phyloP scores from a whole-genome alignment of 2,113 vertebrate genomes.

The Asarcornis scutulata region DNA sequence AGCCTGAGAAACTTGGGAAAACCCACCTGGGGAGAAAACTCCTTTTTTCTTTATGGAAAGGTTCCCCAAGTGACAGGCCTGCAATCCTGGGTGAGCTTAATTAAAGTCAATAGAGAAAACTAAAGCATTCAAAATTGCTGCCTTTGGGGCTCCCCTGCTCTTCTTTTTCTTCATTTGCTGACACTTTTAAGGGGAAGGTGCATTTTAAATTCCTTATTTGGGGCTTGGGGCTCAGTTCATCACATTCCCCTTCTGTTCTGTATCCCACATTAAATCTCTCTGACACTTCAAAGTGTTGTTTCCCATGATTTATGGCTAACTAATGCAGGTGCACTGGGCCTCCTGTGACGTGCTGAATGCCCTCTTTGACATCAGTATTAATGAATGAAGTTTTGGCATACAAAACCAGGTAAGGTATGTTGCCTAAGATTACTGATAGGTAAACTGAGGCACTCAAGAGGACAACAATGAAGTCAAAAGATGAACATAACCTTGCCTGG shows the following conservation, averaged over 20 bases:
- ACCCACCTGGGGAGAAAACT: conserved; percentile 79
- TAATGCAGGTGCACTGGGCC: conserved; percentile 62
- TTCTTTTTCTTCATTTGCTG: conserved; percentile 72
- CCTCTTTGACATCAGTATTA: conserved; percentile 44
- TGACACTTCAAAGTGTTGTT: conserved; percentile 67
- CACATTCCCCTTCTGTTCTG: conserved; percentile 61
- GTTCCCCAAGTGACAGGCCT: conserved; percentile 80
- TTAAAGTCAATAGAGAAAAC: conserved; percentile 80
- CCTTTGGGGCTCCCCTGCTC: conserved; percentile 63
- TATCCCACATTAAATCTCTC: conserved; percentile 62
- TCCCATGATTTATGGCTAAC: conserved; percentile 66
- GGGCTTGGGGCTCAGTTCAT: conserved; percentile 65
- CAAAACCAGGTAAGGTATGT: neutral
- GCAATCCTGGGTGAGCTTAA: conserved; percentile 79
- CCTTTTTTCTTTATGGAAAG: conserved; percentile 78
- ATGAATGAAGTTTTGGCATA: conserved; percentile 46
- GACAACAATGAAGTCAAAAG: neutral
- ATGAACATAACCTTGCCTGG: neutral
- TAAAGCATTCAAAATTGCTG: conserved; percentile 74
- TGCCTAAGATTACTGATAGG: neutral
- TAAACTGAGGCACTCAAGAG: conserved; percentile 35
- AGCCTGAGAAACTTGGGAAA: conserved; percentile 74
- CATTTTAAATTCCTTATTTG: conserved; percentile 69
- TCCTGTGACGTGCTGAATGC: conserved; percentile 47
- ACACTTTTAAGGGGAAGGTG: conserved; percentile 72